phyloP scores from a whole-genome alignment of 2,113 vertebrate genomes.

The Onychostoma macrolepis region DNA sequence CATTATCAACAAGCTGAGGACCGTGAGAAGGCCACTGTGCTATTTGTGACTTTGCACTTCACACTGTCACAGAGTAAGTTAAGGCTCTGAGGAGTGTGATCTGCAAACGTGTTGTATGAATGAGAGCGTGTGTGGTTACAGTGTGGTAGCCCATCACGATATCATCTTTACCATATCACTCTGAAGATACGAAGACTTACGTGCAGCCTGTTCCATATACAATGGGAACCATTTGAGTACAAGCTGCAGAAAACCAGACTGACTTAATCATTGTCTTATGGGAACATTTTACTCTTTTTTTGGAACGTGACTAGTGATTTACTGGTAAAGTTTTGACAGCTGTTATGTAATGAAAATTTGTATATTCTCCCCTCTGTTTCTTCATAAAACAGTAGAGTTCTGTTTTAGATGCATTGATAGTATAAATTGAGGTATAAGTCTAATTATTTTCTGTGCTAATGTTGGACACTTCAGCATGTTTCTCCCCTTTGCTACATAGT shows the following conservation, averaged over 20 bases:
- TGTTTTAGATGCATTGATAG: neutral
- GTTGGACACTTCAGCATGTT: neutral
- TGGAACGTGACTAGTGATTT: neutral
- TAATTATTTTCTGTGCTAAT: neutral
- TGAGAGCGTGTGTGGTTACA: neutral
- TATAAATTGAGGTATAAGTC: neutral
- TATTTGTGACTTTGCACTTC: constrained; percentile 70
- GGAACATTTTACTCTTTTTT: neutral
- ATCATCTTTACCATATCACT: constrained; percentile 1
- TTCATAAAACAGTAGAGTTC: neutral
- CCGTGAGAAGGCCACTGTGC: constrained; percentile 75
- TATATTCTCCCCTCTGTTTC: neutral
- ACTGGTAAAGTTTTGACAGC: neutral
- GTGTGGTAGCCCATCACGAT: neutral
- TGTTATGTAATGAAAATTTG: neutral
- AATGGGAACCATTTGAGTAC: constrained; percentile 28
- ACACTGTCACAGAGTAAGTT: constrained; percentile 54
- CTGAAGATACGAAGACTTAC: neutral
- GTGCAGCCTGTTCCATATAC: neutral
- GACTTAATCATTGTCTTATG: neutral
- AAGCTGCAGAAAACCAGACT: neutral
- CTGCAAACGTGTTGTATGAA: neutral
- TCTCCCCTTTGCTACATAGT: neutral
- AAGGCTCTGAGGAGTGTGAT: neutral
- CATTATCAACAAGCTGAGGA: constrained; percentile 73